Evolutionary conservation across 2,797 vertebrate species (phyloP).

Genomic region (Todus mexicanus): DNA sequence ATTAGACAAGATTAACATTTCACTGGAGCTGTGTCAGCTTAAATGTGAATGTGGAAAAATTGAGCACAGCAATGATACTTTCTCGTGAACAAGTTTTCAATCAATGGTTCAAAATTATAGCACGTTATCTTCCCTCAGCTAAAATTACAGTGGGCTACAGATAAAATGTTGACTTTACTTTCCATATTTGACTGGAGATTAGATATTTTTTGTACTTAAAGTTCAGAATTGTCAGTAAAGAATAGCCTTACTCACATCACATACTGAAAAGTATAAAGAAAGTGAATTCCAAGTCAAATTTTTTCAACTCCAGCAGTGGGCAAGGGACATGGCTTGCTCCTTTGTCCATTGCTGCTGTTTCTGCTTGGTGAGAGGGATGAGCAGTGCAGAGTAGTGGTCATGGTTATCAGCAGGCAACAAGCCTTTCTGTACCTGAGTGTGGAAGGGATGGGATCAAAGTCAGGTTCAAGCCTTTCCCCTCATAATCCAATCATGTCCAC

Average conservation of each 20-base stretch:
- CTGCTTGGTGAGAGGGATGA: neutral
- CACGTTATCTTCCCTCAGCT: neutral
- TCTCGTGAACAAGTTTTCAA: conserved; percentile 37
- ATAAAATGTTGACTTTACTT: conserved; percentile 42
- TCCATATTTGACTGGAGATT: conserved; percentile 6
- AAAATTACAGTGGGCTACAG: conserved; percentile 24
- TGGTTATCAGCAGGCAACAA: accelerated
- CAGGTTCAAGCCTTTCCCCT: neutral
- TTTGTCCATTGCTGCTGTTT: neutral
- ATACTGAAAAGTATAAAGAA: neutral
- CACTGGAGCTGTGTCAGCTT: conserved; percentile 29
- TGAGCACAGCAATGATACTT: conserved; percentile 13
- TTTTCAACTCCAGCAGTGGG: neutral
- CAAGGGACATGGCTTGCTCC: neutral
- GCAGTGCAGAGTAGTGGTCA: accelerated
- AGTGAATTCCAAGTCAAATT: neutral
- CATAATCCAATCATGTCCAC: neutral
- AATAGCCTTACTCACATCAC: neutral
- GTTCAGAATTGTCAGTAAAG: neutral
- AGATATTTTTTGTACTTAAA: neutral
- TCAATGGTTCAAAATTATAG: conserved; percentile 39
- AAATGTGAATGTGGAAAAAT: conserved; percentile 40
- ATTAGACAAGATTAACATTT: conserved; percentile 48
- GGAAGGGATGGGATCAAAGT: neutral
- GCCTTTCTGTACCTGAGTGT: neutral